These are phyloP conservation scores for Andrena haemorrhoa DNA, from an alignment of 2,888 invertebrate species.

Conservation along the genomic window DNA sequence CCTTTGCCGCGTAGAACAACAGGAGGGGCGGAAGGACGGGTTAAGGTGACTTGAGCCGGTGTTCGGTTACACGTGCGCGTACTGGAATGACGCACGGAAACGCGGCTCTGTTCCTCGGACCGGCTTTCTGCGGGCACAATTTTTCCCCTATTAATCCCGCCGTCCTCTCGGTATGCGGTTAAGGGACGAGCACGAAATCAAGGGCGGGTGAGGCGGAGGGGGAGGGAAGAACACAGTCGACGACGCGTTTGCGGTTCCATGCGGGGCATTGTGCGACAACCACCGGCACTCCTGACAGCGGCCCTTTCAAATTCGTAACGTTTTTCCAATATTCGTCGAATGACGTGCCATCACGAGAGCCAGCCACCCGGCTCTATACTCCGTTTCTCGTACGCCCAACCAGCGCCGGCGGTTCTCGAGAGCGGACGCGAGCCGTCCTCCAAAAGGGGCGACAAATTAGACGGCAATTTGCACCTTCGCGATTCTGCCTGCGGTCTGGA, in stretches of 20 bases:
- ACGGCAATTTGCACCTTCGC: slow-evolving; percentile 61
- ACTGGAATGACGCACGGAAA: slow-evolving; percentile 1
- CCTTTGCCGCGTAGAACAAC: slow-evolving; percentile 34
- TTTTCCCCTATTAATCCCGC: slow-evolving; percentile 55
- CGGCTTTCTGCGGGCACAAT: slow-evolving; percentile 13
- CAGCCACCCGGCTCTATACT: neutral
- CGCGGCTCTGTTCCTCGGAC: neutral
- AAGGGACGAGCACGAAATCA: slow-evolving; percentile 29
- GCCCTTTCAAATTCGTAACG: slow-evolving; percentile 65
- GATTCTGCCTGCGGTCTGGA: slow-evolving; percentile 42
- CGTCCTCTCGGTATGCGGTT: slow-evolving; percentile 45
- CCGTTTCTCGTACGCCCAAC: neutral
- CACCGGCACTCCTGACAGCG: slow-evolving; percentile 42
- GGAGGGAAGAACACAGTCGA: neutral
- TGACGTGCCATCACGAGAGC: slow-evolving; percentile 42
- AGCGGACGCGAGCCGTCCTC: slow-evolving; percentile 8
- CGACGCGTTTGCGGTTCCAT: slow-evolving; percentile 50
- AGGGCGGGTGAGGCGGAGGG: neutral
- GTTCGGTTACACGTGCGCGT: slow-evolving; percentile 40
- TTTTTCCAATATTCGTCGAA: slow-evolving; percentile 64
- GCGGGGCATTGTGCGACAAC: slow-evolving; percentile 47
- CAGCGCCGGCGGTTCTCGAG: neutral
- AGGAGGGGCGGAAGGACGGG: slow-evolving; percentile 13
- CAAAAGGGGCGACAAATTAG: slow-evolving; percentile 62
- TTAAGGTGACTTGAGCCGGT: neutral